Percentiles rank a stretch among this genome's conserved stretches.
These are phyloP conservation scores for Lepilemur ruficaudatus DNA, from an alignment of 2,797 vertebrate genomes.

Conservation along the genomic window DNA sequence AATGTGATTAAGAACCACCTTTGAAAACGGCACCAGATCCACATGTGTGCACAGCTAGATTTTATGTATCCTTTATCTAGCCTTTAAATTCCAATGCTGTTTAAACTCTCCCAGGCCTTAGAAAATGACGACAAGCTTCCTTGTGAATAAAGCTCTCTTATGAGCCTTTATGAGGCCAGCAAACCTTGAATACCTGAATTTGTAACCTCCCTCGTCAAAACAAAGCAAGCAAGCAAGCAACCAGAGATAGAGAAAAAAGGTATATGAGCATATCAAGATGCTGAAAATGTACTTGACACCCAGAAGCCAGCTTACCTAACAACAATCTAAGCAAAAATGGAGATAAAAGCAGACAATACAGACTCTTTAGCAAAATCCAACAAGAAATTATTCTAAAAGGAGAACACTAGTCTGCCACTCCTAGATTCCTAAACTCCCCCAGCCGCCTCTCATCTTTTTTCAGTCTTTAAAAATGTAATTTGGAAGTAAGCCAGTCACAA, in stretches of 20 bases:
- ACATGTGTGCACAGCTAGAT: background rate
- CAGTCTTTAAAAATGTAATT: constrained; percentile 10
- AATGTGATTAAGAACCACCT: background rate
- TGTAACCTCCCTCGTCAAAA: background rate
- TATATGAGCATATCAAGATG: background rate
- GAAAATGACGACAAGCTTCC: background rate
- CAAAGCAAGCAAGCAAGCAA: background rate
- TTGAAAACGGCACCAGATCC: background rate
- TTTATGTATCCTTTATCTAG: background rate
- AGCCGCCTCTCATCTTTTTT: background rate
- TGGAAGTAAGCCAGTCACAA: background rate
- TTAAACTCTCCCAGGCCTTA: background rate
- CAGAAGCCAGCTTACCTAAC: background rate
- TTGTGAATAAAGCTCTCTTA: background rate
- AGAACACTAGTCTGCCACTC: background rate
- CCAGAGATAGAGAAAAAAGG: background rate
- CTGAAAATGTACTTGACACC: background rate
- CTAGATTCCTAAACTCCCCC: background rate
- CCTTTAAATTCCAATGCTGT: background rate
- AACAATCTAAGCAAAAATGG: constrained; percentile 6
- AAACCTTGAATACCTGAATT: background rate
- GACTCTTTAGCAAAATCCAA: background rate
- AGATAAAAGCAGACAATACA: background rate
- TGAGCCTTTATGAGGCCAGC: background rate
- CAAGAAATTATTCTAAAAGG: background rate